Base-by-base conservation (phyloP, 2,888 invertebrate species). In the Chrysolina oricalcia region DNA sequence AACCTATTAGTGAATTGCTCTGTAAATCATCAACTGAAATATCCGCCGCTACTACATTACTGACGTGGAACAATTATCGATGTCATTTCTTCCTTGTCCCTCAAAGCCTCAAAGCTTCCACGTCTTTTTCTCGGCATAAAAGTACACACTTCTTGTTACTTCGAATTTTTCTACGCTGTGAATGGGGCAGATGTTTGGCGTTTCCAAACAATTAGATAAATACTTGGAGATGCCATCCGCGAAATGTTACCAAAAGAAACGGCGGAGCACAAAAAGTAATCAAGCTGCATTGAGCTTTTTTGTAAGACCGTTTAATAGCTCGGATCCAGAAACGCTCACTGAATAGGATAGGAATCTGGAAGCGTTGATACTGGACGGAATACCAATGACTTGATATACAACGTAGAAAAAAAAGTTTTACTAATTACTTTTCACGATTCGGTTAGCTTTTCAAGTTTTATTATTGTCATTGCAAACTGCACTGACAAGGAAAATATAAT, bases 201-300 rank as follows among this genome's bases (percentile, higher is more conserved):
- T 21, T 43, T n/a, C 48, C 46, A 35, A 21, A 48, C 23, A 66
- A 66, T 64, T 48, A 27, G 27, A 66, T 53, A 15, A 66, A 66
- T 64, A 41, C 64, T 64, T 15, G n/a, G 64, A 11, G 41, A 64
- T 66, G 66, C 66, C 27, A n/a, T 66, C 65, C 50, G 67, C 48
- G 50, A 15, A 67, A 67, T 35, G 67, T 50, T 46, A 8, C n/a
- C 35, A n/a, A 67, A 67, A 40, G 53, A 67, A 35, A 10, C n/a
- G 67, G 35, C 50, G 27, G 21, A 66, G 66, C 50, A 40, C 67
- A 50, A 19, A 50, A 50, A 67, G 67, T 41, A 67, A 67, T 67
- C 67, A 67, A 67, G 67, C 19, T 17, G 43, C 50, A 53, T 67
- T 67, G 67, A 67, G 50, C 50, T 67, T 67, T 65, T 67, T 67